Conservation (phyloP, 2,113 vertebrate genomes). For the Anseranas semipalmata region DNA sequence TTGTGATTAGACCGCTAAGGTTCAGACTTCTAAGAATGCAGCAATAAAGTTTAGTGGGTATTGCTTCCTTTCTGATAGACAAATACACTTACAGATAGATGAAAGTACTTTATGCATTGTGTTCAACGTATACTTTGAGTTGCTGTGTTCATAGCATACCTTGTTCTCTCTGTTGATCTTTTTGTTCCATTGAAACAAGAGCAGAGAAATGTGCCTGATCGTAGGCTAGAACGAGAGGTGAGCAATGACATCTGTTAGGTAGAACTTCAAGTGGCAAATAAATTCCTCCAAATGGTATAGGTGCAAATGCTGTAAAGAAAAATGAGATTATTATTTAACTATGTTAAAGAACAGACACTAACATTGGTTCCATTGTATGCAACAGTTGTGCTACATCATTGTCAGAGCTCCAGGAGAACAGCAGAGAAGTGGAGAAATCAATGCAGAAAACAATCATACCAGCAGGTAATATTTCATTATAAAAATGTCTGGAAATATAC, state of each 20-base stretch:
- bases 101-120: not conserved
- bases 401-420: not conserved
- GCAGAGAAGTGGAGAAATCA: not conserved
- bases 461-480: not conserved
- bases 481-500: not conserved
- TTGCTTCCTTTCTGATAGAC: not conserved
- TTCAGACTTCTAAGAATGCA: not conserved
- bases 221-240: constrained; percentile 95
- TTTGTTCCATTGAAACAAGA: constrained; percentile 98
- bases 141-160: constrained; percentile 72
- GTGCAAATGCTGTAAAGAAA: constrained; percentile 88
- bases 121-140: not conserved
- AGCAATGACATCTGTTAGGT: constrained; percentile 97
- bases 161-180: constrained; percentile 97
- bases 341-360: not conserved
- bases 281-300: constrained; percentile 95
- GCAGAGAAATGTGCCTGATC: constrained; percentile 99
- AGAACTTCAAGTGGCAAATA: constrained; percentile 97
- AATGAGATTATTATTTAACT: not conserved
- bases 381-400: not conserved
- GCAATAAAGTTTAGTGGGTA: not conserved
- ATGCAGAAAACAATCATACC: not conserved
- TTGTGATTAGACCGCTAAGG: not conserved
- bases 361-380: not conserved
- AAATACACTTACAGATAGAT: not conserved